Base-by-base conservation (phyloP, 2,113 vertebrate genomes). In the Podarcis muralis region DNA sequence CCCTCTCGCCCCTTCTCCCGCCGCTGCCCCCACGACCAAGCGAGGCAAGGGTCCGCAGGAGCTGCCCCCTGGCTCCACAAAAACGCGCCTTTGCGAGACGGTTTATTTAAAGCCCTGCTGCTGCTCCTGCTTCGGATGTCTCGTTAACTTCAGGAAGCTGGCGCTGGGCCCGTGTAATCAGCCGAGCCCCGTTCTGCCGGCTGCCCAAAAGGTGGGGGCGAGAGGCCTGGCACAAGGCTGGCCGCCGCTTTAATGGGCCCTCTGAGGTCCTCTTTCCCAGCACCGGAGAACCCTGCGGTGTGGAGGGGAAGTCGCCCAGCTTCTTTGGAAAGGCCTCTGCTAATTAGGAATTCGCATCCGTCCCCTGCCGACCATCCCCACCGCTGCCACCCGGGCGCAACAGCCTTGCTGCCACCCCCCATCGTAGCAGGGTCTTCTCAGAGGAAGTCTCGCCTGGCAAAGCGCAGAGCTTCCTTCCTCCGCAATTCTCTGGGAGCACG, bases 91-190 rank as follows among this genome's bases (percentile, higher is more conserved):
- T 35, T 0, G 37, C 8, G 2, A 40, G 5, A 27, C 30, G 30
- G 88, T 85, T 84, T 80, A 85, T 72, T 89, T 79, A 79, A 80
- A 37, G 25, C 53, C 82, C 27, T 3, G 75, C 48, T 57, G 27
- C 74, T 25, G 76, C 22, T 3, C 53, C 48, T 57, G 32, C 1
- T n/a, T 79, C 74, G 32, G 76, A 84, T 32, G 78, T 86, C 86
- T 87, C 48, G 2, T 78, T 72, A 80, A 6, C 77, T 43, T 16
- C 88, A 85, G 83, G 83, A 85, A 32, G 35, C 37, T 85, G 88
- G 87, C 82, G 8, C 2, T 1, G 32, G 13, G 75, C 88, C 77
- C 76, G 0, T 22, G 11, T 57, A 80, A 48, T 74, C 83, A 80
- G 35, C 5, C 8, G 0, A n/a, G 71, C 25, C 72, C 72, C 22